These are phyloP conservation scores for Epsilonema sp. DNA, from an alignment of 2,888 invertebrate genomes.

Conservation along the genomic window DNA sequence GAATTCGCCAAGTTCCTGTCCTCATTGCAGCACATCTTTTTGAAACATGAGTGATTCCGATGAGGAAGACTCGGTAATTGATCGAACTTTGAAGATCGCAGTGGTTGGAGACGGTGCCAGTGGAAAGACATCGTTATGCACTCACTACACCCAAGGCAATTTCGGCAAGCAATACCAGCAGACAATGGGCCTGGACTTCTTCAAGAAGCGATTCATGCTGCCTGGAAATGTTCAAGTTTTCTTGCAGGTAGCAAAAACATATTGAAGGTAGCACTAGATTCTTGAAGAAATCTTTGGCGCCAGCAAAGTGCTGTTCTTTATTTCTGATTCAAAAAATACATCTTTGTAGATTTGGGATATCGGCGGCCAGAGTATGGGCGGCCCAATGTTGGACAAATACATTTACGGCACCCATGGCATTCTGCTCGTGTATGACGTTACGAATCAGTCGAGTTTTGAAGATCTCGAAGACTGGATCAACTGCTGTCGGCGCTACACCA, in stretches of 20 bases:
- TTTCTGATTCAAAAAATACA: no score
- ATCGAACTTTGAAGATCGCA: slow-evolving; percentile 51
- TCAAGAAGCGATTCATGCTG: slow-evolving; percentile 43
- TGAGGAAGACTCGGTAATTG: slow-evolving; percentile 42
- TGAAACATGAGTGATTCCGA: slow-evolving; percentile 30
- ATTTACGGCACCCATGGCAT: slow-evolving; percentile 35
- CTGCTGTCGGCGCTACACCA: slow-evolving; percentile 29
- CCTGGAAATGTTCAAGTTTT: slow-evolving; percentile 33
- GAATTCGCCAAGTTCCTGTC: no score
- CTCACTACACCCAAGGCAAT: slow-evolving; percentile 37
- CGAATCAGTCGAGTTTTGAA: slow-evolving; percentile 57
- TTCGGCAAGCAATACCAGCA: slow-evolving; percentile 41
- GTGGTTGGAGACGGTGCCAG: slow-evolving; percentile 57
- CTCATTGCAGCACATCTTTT: no score
- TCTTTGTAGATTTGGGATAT: slow-evolving; percentile 54
- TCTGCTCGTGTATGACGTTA: slow-evolving; percentile 60
- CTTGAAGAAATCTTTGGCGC: no score
- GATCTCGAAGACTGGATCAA: slow-evolving; percentile 50
- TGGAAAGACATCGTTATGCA: slow-evolving; percentile 43
- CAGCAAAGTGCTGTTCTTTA: no score
- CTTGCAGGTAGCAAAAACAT: no score
- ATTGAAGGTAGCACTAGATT: no score
- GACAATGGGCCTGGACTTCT: slow-evolving; percentile 52
- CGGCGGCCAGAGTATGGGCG: slow-evolving; percentile 53
- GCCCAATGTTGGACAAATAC: slow-evolving; percentile 51